These are phyloP conservation scores for Ctenicera cuprea DNA, from an alignment of 2,888 invertebrate genomes.

Conservation along the genomic window DNA sequence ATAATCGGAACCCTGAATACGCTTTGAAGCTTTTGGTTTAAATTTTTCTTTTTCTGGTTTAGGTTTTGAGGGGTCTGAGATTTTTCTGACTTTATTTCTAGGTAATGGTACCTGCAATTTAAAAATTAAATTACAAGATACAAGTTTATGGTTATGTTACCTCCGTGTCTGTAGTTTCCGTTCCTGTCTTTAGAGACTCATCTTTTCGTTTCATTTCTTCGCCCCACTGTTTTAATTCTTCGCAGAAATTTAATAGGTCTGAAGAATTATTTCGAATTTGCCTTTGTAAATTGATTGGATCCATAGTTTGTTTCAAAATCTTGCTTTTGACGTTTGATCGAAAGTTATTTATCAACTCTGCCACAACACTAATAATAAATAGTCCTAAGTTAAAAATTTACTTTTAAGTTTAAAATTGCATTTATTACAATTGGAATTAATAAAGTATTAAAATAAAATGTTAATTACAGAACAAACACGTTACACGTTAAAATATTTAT, in stretches of 20 bases:
- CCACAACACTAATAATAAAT: neutral
- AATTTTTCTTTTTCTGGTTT: conserved; percentile 62
- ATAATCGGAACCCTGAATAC: conserved; percentile 81
- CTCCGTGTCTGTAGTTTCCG: conserved; percentile 74
- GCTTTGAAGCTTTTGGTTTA: conserved; percentile 60
- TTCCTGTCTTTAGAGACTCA: conserved; percentile 46
- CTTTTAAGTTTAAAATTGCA: too few species aligned
- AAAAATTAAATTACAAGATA: neutral
- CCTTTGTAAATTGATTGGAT: conserved; percentile 81
- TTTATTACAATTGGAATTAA: too few species aligned
- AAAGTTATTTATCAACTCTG: neutral
- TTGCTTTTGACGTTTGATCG: conserved; percentile 12
- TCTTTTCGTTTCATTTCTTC: conserved; percentile 85
- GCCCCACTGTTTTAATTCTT: conserved; percentile 84
- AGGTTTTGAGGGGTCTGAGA: conserved; percentile 58
- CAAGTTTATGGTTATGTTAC: conserved; percentile 57
- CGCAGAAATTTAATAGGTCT: conserved; percentile 81
- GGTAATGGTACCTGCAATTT: conserved; percentile 67
- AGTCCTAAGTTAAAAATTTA: too few species aligned
- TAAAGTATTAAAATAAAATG: too few species aligned
- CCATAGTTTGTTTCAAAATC: conserved; percentile 67
- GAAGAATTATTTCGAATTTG: conserved; percentile 83
- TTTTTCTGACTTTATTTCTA: conserved; percentile 43
- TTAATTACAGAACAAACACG: too few species aligned
- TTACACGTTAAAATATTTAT: too few species aligned